These are phyloP conservation scores for Pachycephala philippinensis DNA, from an alignment of 2,113 vertebrate species.

Conservation along the genomic window DNA sequence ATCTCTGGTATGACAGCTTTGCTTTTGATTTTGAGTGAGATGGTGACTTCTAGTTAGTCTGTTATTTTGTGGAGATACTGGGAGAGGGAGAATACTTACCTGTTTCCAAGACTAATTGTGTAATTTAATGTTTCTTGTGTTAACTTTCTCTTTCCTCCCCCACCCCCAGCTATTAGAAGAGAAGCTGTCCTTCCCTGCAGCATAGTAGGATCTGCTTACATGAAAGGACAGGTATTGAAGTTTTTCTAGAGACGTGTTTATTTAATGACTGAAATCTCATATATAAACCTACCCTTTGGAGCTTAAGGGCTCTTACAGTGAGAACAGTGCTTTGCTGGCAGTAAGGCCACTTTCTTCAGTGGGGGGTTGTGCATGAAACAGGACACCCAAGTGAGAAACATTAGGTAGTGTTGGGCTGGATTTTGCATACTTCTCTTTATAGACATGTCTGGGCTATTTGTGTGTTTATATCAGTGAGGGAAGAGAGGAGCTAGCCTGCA, in stretches of 20 bases:
- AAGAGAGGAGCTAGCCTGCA: neutral
- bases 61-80: neutral
- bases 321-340: neutral
- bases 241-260: slow-evolving; percentile 25
- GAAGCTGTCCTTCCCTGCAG: neutral
- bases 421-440: slow-evolving; percentile 40
- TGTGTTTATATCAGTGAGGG: neutral
- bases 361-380: neutral
- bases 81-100: neutral
- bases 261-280: slow-evolving; percentile 37
- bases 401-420: slow-evolving; percentile 7
- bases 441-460: slow-evolving; percentile 47
- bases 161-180: neutral
- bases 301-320: neutral
- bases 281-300: slow-evolving; percentile 2
- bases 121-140: neutral
- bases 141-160: neutral
- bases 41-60: neutral
- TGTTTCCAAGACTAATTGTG: neutral
- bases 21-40: neutral
- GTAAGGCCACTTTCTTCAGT: neutral
- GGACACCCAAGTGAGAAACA: neutral
- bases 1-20: neutral
- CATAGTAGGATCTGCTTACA: neutral
- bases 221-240: slow-evolving; percentile 9